These are phyloP conservation scores for Anguilla japonica DNA, from an alignment of 2,113 vertebrate genomes.

Conservation along the genomic window DNA sequence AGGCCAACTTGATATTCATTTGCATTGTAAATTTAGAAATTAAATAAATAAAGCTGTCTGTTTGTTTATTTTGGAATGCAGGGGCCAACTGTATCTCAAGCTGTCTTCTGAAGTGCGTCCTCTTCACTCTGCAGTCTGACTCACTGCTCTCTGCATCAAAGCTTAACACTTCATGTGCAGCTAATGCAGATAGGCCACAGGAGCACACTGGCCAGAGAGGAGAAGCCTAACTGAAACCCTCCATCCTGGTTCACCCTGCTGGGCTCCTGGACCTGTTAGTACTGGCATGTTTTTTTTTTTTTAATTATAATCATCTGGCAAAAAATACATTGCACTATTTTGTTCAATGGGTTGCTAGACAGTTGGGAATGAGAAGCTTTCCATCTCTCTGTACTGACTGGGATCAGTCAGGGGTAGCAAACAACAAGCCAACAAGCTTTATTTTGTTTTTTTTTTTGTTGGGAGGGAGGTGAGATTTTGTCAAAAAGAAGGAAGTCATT, in stretches of 20 bases:
- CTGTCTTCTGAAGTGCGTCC: neutral
- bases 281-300: neutral
- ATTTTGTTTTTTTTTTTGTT: no score
- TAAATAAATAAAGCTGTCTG: neutral
- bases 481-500: constrained; percentile 62
- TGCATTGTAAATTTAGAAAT: neutral
- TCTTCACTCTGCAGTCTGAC: no score
- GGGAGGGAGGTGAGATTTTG: constrained; percentile 25
- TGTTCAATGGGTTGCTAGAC: neutral
- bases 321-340: neutral
- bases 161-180: no score
- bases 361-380: constrained; percentile 3
- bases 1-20: neutral
- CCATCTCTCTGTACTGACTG: constrained; percentile 10
- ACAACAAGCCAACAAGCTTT: no score
- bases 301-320: neutral
- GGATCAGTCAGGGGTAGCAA: neutral
- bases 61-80: neutral
- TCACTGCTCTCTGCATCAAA: no score
- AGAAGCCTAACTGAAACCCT: neutral
- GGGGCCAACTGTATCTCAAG: neutral
- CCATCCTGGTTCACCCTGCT: neutral
- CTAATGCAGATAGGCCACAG: neutral
- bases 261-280: neutral
- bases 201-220: neutral